Base-by-base conservation (phyloP, 2,113 vertebrate species). In the Noctilio leporinus region DNA sequence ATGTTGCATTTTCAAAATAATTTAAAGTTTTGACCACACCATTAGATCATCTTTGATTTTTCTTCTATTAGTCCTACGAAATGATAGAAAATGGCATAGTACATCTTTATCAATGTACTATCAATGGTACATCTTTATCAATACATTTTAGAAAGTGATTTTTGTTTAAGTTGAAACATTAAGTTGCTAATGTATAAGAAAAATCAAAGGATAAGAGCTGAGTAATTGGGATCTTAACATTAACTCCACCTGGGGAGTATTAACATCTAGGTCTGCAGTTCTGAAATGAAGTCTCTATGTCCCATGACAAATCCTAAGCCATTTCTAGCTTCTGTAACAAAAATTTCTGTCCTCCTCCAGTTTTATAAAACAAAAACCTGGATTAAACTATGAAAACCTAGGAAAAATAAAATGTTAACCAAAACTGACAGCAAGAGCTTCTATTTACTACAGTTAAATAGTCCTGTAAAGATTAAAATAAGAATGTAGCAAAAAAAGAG, bases 1-100 rank as follows among this genome's bases (percentile, higher is more conserved):
- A 55, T 33, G 72, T 55, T 94, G 89, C 96, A 95, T 91, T 98
- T 97, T 95, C 97, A 97, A 96, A 97, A 97, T 75, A 92, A 92
- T 65, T n/a, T 91, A 43, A 96, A 96, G 93, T 67, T 89, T 28
- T 83, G 78, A 86, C 15, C 96, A 73, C 55, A 97, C 84, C 45
- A 89, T 89, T 28, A 96, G 93, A 90, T 1, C 5, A 92, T 94
- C 67, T 94, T 95, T 97, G 96, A 96, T 75, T 94, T 24, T 88
- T 78, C 80, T 53, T 82, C 47, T 12, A 75, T 43, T 85, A 96
- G 95, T 96, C 89, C 94, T 93, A 95, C n/a, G 83, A 97, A 98
- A 95, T 78, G 78, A 86, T 3, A 75, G 62, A 10, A 40, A 90
- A 73, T 69, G 11, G 10, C 26, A 73, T 30, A 5, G 1, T 10